These are phyloP conservation scores for Lytechinus pictus DNA, from an alignment of 35 echinoderm and acorn worm species.

Conservation along the genomic window DNA sequence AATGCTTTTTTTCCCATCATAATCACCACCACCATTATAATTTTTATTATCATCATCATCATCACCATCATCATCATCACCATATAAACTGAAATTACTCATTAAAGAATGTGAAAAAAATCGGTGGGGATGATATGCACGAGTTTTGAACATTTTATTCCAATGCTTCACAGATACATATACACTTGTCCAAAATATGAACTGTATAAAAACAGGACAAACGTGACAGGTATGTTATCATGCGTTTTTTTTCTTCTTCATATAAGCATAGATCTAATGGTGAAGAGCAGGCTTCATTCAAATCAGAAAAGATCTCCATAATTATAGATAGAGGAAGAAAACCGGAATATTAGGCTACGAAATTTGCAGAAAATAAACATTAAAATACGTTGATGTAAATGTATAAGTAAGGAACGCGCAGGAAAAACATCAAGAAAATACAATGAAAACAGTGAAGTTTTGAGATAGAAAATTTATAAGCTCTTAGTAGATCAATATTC, in stretches of 20 bases:
- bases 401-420: neutral
- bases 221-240: neutral
- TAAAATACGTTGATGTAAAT: neutral
- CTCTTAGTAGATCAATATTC: too few species aligned
- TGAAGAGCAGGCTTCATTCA: neutral
- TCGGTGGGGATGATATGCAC: too few species aligned
- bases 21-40: too few species aligned
- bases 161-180: neutral
- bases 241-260: neutral
- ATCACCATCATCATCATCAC: neutral
- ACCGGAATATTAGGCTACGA: neutral
- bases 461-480: too few species aligned
- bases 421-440: neutral
- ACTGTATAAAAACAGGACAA: neutral
- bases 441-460: too few species aligned
- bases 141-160: neutral
- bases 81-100: neutral
- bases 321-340: neutral
- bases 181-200: conserved; percentile 14
- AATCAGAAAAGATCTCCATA: neutral
- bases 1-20: too few species aligned
- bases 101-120: neutral
- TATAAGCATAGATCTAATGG: neutral
- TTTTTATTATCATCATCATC: too few species aligned
- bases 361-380: neutral